Base-by-base conservation (phyloP, 2,113 vertebrate species). In the Chionomys nivalis region DNA sequence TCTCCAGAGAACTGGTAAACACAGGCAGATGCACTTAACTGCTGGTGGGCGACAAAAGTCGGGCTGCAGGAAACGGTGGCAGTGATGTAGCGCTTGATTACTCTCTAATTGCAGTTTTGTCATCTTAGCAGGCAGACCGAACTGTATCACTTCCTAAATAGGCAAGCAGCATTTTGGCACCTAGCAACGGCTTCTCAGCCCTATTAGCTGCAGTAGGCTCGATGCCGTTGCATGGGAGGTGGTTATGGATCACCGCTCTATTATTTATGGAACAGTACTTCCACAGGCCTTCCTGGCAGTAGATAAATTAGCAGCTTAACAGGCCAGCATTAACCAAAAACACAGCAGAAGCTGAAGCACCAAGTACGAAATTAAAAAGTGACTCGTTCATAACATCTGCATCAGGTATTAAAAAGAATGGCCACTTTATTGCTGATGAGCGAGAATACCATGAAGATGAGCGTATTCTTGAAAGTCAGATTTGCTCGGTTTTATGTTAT, bases 51-150 rank as follows among this genome's bases (percentile, higher is more conserved):
- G 98, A 98, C 98, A 98, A 95, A 98, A 98, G 95, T 98, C 98
- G 98, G 98, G 77, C 98, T 97, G 98, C 98, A 98, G 98, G 98
- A 98, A 98, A 98, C 98, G 96, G 97, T 96, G 97, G 97, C 98
- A 98, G 98, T 99, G 99, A 99, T 99, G 98, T 98, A 99, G 98
- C 98, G 99, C 98, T 98, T 99, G 99, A 99, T 99, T 99, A 99
- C 99, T 99, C 98, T 99, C 98, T 99, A 99, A 99, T 99, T 99
- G 99, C 99, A 99, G 98, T 99, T 99, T 99, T 99, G 98, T 99
- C 98, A 99, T 99, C 98, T 98, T 99, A 99, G 98, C 98, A 98
- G 99, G 99, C 98, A 99, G 98, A 99, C 98, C 99, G 98, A 99
- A 98, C 99, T 99, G 98, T 98, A 98, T 98, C 98, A 98, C 98